A percentile compares a stretch with the other conserved stretches of the same genome.
phyloP scores from a whole-genome alignment of 2,888 invertebrate species.

The Epirrhoe tristata region DNA sequence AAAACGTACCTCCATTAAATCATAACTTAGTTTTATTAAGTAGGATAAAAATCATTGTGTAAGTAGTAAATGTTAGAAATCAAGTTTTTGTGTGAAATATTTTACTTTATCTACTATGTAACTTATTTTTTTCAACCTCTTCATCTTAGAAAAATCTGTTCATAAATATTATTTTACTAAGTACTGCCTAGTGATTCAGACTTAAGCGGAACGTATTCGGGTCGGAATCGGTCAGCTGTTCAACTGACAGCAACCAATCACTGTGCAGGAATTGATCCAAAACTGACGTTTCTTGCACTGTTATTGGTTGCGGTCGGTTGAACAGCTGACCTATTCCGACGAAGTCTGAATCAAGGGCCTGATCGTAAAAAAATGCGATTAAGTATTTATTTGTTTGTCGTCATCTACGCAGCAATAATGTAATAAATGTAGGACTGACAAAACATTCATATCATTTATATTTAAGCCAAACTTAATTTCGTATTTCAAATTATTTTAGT shows the following conservation, averaged over 20 bases:
- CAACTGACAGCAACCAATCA: too few species aligned
- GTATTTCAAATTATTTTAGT: conserved; percentile 17
- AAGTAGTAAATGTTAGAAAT: conserved; percentile 20
- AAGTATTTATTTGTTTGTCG: not conserved
- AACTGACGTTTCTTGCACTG: too few species aligned
- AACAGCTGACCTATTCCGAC: too few species aligned
- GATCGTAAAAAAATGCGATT: not conserved
- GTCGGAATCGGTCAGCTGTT: too few species aligned
- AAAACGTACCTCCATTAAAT: conserved; percentile 29
- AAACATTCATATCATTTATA: conserved; percentile 40
- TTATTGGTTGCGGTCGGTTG: too few species aligned
- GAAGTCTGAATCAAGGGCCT: too few species aligned
- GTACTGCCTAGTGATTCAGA: too few species aligned
- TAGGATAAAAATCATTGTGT: conserved; percentile 12
- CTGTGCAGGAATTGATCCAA: too few species aligned
- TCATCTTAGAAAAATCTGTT: conserved; percentile 17
- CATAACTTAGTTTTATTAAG: conserved; percentile 7
- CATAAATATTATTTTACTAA: not conserved
- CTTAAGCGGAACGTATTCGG: too few species aligned
- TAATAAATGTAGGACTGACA: conserved; percentile 28
- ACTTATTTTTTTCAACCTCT: conserved; percentile 9
- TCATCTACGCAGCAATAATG: conserved; percentile 1
- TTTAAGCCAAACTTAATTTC: conserved; percentile 22
- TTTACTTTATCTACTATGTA: conserved; percentile 5
- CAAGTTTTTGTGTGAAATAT: conserved; percentile 7